Percentiles rank a stretch among this genome's conserved stretches.
Evolutionary conservation across 2,888 invertebrate genomes (phyloP).

Genomic region (Ceriagrion tenellum): DNA sequence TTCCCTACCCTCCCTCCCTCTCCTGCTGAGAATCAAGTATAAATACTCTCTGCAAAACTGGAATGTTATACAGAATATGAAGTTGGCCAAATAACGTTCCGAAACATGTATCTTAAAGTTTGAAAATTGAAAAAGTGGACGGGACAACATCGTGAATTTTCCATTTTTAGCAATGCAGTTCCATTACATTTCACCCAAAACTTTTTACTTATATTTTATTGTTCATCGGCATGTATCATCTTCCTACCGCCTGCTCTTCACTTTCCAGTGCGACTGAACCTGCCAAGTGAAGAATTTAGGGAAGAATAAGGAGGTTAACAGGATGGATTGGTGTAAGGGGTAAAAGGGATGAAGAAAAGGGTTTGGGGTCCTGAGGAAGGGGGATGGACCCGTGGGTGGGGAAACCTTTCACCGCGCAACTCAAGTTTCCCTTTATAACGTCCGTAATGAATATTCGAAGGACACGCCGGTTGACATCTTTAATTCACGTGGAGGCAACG

Average conservation of each 20-base stretch:
- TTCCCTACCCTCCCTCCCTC: too few species aligned
- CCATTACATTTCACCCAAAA: too few species aligned
- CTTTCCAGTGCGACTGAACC: neutral
- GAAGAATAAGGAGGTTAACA: neutral
- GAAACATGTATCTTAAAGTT: too few species aligned
- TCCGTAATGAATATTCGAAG: constrained; percentile 30
- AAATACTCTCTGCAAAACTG: too few species aligned
- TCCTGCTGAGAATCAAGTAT: too few species aligned
- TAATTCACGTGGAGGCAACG: constrained; percentile 21
- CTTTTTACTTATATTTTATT: too few species aligned
- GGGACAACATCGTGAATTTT: too few species aligned
- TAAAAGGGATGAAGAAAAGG: neutral
- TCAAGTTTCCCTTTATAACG: neutral
- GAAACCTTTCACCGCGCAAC: neutral
- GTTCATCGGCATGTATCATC: neutral
- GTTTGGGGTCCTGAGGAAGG: neutral
- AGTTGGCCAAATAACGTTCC: too few species aligned
- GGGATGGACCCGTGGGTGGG: neutral
- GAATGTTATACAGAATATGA: too few species aligned
- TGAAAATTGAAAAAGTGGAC: too few species aligned
- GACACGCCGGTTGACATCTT: constrained; percentile 26
- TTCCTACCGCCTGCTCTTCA: neutral
- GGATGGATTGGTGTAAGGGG: neutral
- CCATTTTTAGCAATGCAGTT: too few species aligned
- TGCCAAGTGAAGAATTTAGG: neutral